Conservation (phyloP, 2,113 vertebrate genomes). For the Pteruthius melanotis region DNA sequence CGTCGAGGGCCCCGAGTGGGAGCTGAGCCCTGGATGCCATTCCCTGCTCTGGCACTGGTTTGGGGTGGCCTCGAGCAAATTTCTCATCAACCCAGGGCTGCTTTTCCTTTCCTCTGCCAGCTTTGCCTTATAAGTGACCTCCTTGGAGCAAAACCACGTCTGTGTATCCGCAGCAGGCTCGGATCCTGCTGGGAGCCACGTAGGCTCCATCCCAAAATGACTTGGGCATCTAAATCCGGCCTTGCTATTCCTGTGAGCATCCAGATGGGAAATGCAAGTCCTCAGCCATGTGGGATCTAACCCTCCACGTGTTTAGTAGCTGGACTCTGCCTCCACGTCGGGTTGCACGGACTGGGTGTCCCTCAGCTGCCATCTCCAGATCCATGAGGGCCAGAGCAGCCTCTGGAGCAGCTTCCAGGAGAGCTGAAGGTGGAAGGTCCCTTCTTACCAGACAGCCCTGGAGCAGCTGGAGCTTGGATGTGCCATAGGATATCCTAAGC, state of each 20-base stretch:
- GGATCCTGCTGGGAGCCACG: neutral
- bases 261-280: neutral
- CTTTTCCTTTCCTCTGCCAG: constrained; percentile 5
- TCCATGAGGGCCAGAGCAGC: fast-evolving
- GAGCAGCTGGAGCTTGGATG: neutral
- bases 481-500: neutral
- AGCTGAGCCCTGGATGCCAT: neutral
- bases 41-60: neutral
- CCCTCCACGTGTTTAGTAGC: fast-evolving
- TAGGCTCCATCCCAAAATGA: neutral
- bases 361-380: neutral
- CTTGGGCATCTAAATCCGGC: neutral
- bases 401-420: neutral
- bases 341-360: neutral
- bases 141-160: neutral
- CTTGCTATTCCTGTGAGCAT: neutral
- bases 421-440: neutral
- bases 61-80: neutral
- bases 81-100: neutral
- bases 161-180: neutral
- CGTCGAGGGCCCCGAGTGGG: neutral
- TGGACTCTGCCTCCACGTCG: fast-evolving
- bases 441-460: fast-evolving
- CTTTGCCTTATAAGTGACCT: neutral
- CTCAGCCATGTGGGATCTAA: neutral